Evolutionary conservation across 2,888 invertebrate genomes (phyloP).

Genomic region (Ganaspis brasiliensis): DNA sequence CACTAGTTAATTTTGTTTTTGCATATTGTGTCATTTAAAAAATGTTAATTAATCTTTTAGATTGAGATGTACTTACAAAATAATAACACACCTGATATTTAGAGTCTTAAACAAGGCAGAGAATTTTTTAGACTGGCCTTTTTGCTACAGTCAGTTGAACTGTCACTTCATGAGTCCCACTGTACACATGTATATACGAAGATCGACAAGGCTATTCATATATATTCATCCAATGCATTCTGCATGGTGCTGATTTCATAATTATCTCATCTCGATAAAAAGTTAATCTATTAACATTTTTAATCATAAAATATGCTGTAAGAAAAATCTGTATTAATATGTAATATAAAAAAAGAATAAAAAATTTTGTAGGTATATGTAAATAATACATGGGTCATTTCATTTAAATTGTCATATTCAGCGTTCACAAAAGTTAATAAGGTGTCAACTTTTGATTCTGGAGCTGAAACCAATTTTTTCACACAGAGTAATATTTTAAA

Average conservation of each 20-base stretch:
- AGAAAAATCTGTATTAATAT: too few relatives aligned
- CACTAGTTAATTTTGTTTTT: not conserved
- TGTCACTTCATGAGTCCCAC: not conserved
- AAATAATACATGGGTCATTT: too few relatives aligned
- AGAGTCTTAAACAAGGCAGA: not conserved
- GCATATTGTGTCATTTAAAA: not conserved
- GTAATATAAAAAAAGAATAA: too few relatives aligned
- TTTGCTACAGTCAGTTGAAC: slow-evolving; percentile 54
- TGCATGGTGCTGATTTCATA: not conserved
- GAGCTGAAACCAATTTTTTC: too few relatives aligned
- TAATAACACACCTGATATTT: slow-evolving; percentile 37
- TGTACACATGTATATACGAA: too few relatives aligned
- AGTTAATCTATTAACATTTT: not conserved
- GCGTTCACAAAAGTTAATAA: too few relatives aligned
- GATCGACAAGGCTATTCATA: not conserved
- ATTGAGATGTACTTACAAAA: slow-evolving; percentile 13
- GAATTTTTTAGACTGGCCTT: slow-evolving; percentile 51
- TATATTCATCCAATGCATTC: not conserved
- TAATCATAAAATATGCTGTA: too few relatives aligned
- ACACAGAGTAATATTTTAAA: too few relatives aligned
- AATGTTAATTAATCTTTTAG: not conserved
- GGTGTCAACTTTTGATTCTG: too few relatives aligned
- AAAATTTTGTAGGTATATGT: too few relatives aligned
- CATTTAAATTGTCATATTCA: too few relatives aligned
- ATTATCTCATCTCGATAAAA: not conserved